Conservation (phyloP, 2,113 vertebrate genomes). For the Ondatra zibethicus region DNA sequence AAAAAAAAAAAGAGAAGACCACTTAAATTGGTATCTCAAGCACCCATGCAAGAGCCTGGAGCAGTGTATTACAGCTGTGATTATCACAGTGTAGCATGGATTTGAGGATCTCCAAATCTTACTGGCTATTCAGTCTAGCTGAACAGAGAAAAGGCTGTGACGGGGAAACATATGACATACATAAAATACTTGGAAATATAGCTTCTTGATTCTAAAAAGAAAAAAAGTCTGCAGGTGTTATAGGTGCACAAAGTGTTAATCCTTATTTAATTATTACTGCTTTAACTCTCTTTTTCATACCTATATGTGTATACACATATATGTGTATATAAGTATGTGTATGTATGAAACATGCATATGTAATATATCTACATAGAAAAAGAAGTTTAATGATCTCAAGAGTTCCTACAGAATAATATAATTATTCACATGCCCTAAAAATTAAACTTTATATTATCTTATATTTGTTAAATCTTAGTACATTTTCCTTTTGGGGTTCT, state of each 20-base stretch:
- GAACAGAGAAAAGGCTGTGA: background rate
- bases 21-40: background rate
- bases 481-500: background rate
- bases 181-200: background rate
- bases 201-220: background rate
- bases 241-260: background rate
- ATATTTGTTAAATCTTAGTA: background rate
- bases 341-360: background rate
- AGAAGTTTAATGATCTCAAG: background rate
- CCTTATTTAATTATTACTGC: background rate
- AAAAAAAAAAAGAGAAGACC: no score
- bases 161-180: background rate
- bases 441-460: background rate
- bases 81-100: background rate
- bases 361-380: background rate
- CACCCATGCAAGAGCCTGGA: background rate
- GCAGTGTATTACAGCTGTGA: background rate
- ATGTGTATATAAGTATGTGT: background rate
- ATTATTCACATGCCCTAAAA: background rate
- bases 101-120: background rate
- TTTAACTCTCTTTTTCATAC: background rate
- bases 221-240: background rate
- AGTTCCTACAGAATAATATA: background rate
- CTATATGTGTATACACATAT: background rate
- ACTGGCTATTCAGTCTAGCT: background rate